These are phyloP conservation scores for Drosophila neotestacea DNA, from an alignment of 2,888 invertebrate genomes.

Conservation along the genomic window DNA sequence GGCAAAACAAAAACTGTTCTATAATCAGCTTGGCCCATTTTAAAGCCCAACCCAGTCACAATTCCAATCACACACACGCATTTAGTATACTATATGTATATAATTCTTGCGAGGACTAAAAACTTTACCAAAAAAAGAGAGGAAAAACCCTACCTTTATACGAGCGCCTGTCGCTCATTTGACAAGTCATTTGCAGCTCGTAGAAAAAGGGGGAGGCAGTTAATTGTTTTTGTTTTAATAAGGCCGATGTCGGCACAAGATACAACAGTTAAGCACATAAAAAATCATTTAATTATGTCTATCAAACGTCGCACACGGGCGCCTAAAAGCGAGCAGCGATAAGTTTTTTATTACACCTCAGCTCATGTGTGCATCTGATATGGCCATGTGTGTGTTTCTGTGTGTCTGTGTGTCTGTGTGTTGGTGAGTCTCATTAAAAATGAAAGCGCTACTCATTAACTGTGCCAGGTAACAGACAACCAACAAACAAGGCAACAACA, in stretches of 20 bases:
- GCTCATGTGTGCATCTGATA: slow-evolving; percentile 38
- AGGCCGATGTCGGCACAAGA: slow-evolving; percentile 65
- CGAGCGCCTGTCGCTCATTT: slow-evolving; percentile 55
- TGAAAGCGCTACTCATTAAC: slow-evolving; percentile 73
- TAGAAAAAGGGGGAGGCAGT: slow-evolving; percentile 38
- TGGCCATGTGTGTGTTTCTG: slow-evolving; percentile 9
- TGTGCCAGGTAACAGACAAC: slow-evolving; percentile 57
- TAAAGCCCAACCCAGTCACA: slow-evolving; percentile 32
- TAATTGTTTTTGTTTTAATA: slow-evolving; percentile 57
- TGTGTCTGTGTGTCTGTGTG: slow-evolving; percentile 18
- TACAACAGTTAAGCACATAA: slow-evolving; percentile 75
- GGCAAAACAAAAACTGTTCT: too few relatives aligned
- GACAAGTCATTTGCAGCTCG: slow-evolving; percentile 77
- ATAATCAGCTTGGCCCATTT: slow-evolving; percentile 20
- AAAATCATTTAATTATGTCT: slow-evolving; percentile 79
- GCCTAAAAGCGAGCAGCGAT: slow-evolving; percentile 69
- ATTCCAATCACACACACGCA: slow-evolving; percentile 41
- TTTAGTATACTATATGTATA: too few relatives aligned
- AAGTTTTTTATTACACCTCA: slow-evolving; percentile 75
- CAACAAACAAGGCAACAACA: slow-evolving; percentile 49
- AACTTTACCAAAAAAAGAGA: slow-evolving; percentile 1
- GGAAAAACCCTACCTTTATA: slow-evolving; percentile 2
- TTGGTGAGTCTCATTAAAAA: slow-evolving; percentile 71
- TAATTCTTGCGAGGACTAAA: slow-evolving; percentile 13
- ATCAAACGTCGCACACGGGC: slow-evolving; percentile 64